Evolutionary conservation across 2,797 vertebrate genomes (phyloP).

Genomic region (Adrianichthys oophorus): DNA sequence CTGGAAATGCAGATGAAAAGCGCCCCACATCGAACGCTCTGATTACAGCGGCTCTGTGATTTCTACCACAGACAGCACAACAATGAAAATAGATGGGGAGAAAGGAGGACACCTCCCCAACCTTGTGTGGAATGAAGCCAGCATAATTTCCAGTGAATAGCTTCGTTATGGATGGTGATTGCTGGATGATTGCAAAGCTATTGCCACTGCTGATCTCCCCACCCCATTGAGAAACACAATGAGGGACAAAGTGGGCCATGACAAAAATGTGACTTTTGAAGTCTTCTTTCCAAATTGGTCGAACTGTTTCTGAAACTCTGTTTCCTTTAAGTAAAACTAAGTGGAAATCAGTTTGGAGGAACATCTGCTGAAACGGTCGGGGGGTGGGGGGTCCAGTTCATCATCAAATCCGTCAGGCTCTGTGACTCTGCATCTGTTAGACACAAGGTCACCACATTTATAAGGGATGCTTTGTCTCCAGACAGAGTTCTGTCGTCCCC

Average conservation of each 20-base stretch:
- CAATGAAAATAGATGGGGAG: constrained; percentile 30
- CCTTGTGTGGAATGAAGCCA: constrained; percentile 38
- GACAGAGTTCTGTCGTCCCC: constrained; percentile 13
- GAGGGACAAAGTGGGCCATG: constrained; percentile 38
- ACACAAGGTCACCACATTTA: constrained; percentile 13
- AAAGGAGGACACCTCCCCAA: constrained; percentile 1
- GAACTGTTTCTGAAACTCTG: constrained; percentile 20
- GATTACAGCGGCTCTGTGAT: constrained; percentile 44
- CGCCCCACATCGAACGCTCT: constrained; percentile 22
- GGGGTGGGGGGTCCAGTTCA: background rate
- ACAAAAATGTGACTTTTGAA: constrained; percentile 54
- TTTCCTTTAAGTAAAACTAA: constrained; percentile 15
- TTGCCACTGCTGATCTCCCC: constrained; percentile 45
- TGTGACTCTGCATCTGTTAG: constrained; percentile 10
- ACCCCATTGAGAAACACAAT: constrained; percentile 57
- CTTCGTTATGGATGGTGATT: constrained; percentile 41
- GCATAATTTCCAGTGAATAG: constrained; percentile 52
- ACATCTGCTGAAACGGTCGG: too few relatives aligned
- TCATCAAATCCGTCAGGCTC: constrained; percentile 6
- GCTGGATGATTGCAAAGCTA: constrained; percentile 66
- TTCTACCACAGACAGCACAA: constrained; percentile 46
- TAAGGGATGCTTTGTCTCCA: constrained; percentile 21
- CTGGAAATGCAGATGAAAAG: constrained; percentile 35
- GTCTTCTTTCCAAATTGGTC: constrained; percentile 22
- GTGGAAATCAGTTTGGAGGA: constrained; percentile 13